These are phyloP conservation scores for Ceratothoa steindachneri DNA, from an alignment of 2,888 invertebrate genomes.

Conservation along the genomic window DNA sequence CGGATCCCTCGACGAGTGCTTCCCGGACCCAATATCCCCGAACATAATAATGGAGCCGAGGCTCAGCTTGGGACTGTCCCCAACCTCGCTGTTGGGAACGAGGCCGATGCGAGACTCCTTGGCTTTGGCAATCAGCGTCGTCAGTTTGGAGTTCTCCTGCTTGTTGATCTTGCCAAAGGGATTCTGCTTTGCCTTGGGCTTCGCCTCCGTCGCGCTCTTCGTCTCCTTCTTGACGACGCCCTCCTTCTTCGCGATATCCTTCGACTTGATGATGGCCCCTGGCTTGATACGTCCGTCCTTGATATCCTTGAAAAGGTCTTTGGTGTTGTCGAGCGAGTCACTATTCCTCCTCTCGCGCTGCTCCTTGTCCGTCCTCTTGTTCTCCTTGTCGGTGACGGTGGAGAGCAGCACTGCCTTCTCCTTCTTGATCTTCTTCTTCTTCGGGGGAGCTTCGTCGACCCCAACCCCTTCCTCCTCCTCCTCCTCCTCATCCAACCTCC, in stretches of 20 bases:
- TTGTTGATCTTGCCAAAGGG: constrained; percentile 46
- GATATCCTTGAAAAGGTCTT: constrained; percentile 45
- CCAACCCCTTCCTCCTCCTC: no score
- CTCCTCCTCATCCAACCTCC: constrained; percentile 21
- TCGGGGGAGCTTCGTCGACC: constrained; percentile 27
- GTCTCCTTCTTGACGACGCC: constrained; percentile 46
- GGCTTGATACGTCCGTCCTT: constrained; percentile 46
- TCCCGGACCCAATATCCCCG: constrained; percentile 44
- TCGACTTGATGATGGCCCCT: constrained; percentile 46
- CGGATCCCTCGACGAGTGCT: constrained; percentile 36
- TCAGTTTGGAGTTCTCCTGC: constrained; percentile 43
- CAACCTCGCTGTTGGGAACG: constrained; percentile 43
- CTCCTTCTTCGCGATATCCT: constrained; percentile 46
- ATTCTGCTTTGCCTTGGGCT: constrained; percentile 36
- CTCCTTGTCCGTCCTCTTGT: constrained; percentile 12
- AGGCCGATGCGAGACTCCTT: constrained; percentile 47
- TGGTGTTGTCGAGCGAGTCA: constrained; percentile 37
- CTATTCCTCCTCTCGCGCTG: constrained; percentile 14
- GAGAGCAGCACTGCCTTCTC: neutral
- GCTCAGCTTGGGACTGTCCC: constrained; percentile 45
- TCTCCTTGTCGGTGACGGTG: constrained; percentile 11
- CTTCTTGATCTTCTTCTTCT: constrained; percentile 41
- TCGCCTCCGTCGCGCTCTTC: constrained; percentile 40
- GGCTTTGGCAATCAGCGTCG: constrained; percentile 44
- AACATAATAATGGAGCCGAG: constrained; percentile 42